phyloP scores from a whole-genome alignment of 2,888 invertebrate genomes.

The Caenorhabditis sp. region DNA sequence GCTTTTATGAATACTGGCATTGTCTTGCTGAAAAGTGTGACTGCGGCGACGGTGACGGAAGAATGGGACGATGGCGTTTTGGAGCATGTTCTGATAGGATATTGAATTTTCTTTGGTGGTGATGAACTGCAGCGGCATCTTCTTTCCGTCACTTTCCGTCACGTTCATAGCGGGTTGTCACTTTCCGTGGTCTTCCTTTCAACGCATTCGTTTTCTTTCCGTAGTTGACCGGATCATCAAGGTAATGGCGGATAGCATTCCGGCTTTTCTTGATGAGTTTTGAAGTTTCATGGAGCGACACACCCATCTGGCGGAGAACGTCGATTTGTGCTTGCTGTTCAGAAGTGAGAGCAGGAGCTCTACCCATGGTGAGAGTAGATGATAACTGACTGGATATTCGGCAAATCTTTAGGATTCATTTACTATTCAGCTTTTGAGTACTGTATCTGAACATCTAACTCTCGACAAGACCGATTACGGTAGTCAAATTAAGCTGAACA shows the following conservation, averaged over 20 bases:
- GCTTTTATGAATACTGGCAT: constrained; percentile 16
- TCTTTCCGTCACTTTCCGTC: constrained; percentile 7
- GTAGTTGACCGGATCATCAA: not conserved
- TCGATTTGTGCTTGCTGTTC: not conserved
- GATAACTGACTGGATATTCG: too few relatives aligned
- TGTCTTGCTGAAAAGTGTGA: constrained; percentile 29
- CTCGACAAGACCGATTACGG: too few relatives aligned
- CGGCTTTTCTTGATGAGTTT: constrained; percentile 3
- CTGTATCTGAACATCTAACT: too few relatives aligned
- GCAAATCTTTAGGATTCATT: too few relatives aligned
- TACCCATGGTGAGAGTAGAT: constrained; percentile 3
- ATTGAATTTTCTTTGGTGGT: not conserved
- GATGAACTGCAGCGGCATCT: constrained; percentile 15
- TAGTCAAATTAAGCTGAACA: too few relatives aligned
- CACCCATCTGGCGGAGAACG: not conserved
- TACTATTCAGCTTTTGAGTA: too few relatives aligned
- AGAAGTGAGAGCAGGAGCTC: not conserved
- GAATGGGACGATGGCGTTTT: constrained; percentile 22
- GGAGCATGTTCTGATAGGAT: constrained; percentile 1
- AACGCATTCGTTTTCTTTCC: not conserved
- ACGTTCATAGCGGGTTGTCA: not conserved
- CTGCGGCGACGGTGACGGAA: not conserved
- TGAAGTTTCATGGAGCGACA: not conserved
- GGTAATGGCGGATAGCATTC: not conserved
- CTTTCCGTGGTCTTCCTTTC: constrained; percentile 2